Evolutionary conservation across 2,888 invertebrate genomes (phyloP).

Genomic region (Erebia ligea): DNA sequence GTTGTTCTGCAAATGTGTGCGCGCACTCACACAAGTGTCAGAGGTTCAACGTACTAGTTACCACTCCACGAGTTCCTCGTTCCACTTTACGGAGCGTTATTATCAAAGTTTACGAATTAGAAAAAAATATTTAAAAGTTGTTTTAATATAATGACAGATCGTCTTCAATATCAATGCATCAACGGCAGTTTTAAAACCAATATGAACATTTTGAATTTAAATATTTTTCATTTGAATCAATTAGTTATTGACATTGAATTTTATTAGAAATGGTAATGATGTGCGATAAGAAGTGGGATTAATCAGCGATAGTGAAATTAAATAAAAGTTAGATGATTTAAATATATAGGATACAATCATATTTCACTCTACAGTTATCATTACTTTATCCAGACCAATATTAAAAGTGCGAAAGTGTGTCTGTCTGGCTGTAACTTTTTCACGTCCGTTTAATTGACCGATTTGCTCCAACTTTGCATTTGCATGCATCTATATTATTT

Average conservation of each 20-base stretch:
- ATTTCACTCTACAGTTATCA: too few relatives aligned
- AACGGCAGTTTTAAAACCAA: not conserved
- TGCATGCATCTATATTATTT: too few relatives aligned
- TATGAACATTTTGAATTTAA: not conserved
- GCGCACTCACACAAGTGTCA: conserved; percentile 55
- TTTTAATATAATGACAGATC: conserved; percentile 13
- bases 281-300: not conserved
- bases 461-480: too few relatives aligned
- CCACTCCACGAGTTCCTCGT: conserved; percentile 82
- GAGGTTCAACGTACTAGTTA: conserved; percentile 81
- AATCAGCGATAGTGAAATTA: not conserved
- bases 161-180: conserved; percentile 2
- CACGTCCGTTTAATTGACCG: not conserved
- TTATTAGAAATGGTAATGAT: not conserved
- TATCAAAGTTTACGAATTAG: conserved; percentile 71
- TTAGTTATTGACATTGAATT: not conserved
- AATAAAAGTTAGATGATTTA: too few relatives aligned
- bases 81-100: conserved; percentile 82
- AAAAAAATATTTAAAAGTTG: conserved; percentile 29
- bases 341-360: too few relatives aligned
- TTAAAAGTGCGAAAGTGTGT: too few relatives aligned
- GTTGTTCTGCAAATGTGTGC: conserved; percentile 47
- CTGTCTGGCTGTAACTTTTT: not conserved
- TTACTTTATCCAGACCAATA: too few relatives aligned
- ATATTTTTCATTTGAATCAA: not conserved